Evolutionary conservation across 2,113 vertebrate genomes (phyloP).

Genomic region (Esox niger): DNA sequence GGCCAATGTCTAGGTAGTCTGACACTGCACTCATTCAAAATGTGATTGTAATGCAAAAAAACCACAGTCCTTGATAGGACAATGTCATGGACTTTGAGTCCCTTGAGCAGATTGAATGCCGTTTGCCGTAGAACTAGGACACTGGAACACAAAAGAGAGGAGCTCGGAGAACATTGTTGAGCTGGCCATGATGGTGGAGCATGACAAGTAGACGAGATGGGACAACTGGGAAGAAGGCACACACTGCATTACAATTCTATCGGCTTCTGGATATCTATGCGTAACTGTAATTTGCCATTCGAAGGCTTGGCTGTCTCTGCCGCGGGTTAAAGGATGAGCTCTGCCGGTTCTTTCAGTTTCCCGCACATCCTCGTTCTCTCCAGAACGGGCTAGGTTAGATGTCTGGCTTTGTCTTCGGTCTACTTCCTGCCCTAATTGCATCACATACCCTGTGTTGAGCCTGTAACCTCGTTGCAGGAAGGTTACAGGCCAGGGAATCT

Average conservation of each 20-base stretch:
- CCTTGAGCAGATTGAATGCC: constrained; percentile 22
- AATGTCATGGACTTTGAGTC: constrained; percentile 28
- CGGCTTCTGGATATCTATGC: constrained; percentile 73
- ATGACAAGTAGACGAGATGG: constrained; percentile 38
- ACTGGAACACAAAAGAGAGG: constrained; percentile 18
- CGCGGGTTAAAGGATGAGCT: constrained; percentile 61
- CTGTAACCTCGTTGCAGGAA: constrained; percentile 18
- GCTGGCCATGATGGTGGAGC: constrained; percentile 41
- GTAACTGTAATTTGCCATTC: constrained; percentile 75
- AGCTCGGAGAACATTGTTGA: constrained; percentile 22
- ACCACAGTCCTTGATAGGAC: constrained; percentile 31
- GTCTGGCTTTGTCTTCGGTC: constrained; percentile 43
- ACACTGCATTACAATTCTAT: constrained; percentile 70
- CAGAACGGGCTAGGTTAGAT: constrained; percentile 66
- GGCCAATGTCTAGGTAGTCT: constrained; percentile 36
- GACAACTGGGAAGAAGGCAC: constrained; percentile 56
- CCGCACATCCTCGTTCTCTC: constrained; percentile 65
- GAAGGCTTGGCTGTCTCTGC: constrained; percentile 70
- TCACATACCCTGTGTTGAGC: constrained; percentile 30
- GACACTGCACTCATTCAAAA: constrained; percentile 48
- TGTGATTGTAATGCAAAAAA: constrained; percentile 30
- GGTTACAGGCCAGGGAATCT: constrained; percentile 12
- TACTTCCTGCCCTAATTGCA: constrained; percentile 29
- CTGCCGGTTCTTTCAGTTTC: constrained; percentile 43
- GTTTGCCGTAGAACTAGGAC: constrained; percentile 15